These are phyloP conservation scores for Abrostola triplasia DNA, from an alignment of 2,888 invertebrate species.

Conservation along the genomic window DNA sequence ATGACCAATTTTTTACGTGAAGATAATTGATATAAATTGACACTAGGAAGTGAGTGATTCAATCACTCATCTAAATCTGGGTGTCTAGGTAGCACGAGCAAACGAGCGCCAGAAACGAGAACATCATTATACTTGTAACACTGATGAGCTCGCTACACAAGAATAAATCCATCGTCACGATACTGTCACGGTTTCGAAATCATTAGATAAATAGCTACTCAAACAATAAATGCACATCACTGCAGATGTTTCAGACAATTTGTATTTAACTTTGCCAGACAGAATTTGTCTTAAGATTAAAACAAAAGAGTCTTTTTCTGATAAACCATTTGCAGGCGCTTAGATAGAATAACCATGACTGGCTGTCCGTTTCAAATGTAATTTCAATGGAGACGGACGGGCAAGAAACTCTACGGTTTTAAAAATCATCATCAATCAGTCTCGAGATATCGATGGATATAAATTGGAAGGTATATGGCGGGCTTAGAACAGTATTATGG, in stretches of 20 bases:
- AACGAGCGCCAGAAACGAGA: slow-evolving; percentile 1
- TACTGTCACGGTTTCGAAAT: slow-evolving; percentile 44
- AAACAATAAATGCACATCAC: not conserved
- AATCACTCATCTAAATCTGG: too few species aligned
- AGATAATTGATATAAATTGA: too few species aligned
- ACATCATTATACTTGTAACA: slow-evolving; percentile 5
- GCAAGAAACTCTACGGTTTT: not conserved
- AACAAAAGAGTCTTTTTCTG: not conserved
- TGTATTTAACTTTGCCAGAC: not conserved
- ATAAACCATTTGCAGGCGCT: not conserved
- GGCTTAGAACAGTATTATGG: slow-evolving; percentile 37
- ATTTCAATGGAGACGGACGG: slow-evolving; percentile 1
- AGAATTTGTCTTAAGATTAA: not conserved
- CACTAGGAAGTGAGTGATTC: too few species aligned
- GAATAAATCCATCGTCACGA: slow-evolving; percentile 39
- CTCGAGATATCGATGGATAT: slow-evolving; percentile 7
- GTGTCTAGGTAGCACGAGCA: not conserved
- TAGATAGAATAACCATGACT: not conserved
- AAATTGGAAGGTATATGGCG: slow-evolving; percentile 23
- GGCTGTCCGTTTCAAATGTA: slow-evolving; percentile 3
- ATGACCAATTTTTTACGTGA: too few species aligned
- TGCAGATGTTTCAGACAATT: not conserved
- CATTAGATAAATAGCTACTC: slow-evolving; percentile 26
- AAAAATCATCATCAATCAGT: slow-evolving; percentile 3
- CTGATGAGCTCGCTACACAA: slow-evolving; percentile 37